phyloP scores from a whole-genome alignment of 1,140 invertebrate species.

The Vanessa tameamea region DNA sequence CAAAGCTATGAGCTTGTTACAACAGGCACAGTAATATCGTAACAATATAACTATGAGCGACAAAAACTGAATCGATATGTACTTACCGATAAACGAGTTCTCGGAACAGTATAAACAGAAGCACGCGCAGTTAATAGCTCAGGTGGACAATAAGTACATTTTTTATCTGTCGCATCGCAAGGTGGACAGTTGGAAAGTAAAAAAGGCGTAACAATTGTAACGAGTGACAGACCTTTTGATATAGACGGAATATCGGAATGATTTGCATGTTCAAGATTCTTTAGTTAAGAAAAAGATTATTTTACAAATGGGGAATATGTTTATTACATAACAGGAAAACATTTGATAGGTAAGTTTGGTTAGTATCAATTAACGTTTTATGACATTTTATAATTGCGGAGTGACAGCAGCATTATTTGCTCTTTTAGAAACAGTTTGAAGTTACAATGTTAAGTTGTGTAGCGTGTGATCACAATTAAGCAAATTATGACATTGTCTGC shows the following conservation, averaged over 20 bases:
- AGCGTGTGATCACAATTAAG: constrained; percentile 21
- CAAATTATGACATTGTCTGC: constrained; percentile 20
- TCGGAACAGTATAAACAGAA: constrained; percentile 54
- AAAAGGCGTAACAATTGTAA: constrained; percentile 48
- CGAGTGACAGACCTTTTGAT: constrained; percentile 38
- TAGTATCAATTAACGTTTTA: too few relatives aligned
- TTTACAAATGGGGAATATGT: too few relatives aligned
- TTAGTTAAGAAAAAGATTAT: not conserved
- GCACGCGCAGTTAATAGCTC: constrained; percentile 58
- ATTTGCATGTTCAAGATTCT: not conserved
- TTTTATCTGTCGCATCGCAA: constrained; percentile 53
- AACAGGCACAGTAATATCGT: constrained; percentile 31
- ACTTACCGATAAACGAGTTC: constrained; percentile 50
- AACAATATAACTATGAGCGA: constrained; percentile 31
- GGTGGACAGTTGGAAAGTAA: constrained; percentile 53
- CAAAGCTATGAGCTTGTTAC: constrained; percentile 34
- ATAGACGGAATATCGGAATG: constrained; percentile 24
- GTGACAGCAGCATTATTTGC: not conserved
- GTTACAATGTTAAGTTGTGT: constrained; percentile 13
- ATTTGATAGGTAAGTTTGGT: not conserved
- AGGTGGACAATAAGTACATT: constrained; percentile 58
- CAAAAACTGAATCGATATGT: constrained; percentile 48
- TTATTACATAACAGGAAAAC: not conserved
- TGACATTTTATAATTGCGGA: not conserved
- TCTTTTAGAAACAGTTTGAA: constrained; percentile 12